phyloP scores from a whole-genome alignment of 1,140 invertebrate species.

The Drosophila mayri region DNA sequence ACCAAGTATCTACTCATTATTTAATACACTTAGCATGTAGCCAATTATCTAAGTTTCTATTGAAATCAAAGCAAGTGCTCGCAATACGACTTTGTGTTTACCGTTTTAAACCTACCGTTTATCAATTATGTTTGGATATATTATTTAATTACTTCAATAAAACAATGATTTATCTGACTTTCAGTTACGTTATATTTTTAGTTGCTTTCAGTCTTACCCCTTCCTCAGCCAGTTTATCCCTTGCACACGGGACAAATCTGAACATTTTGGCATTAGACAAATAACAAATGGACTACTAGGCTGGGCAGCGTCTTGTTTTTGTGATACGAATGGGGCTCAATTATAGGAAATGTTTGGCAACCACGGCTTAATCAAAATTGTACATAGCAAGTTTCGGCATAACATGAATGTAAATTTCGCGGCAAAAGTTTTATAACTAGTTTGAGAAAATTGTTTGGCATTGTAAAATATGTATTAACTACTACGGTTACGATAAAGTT shows the following conservation, averaged over 20 bases:
- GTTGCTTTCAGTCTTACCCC: conserved; percentile 7
- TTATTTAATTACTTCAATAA: conserved; percentile 75
- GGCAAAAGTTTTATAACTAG: conserved; percentile 79
- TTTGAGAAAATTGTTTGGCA: conserved; percentile 66
- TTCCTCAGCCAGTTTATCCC: conserved; percentile 2
- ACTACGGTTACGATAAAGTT: conserved; percentile 35
- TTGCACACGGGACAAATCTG: conserved; percentile 23
- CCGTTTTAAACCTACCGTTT: conserved; percentile 57
- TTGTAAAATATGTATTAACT: conserved; percentile 55
- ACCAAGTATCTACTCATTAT: conserved; percentile 65
- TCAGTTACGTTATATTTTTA: conserved; percentile 3
- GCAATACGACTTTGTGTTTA: conserved; percentile 70
- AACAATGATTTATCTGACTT: conserved; percentile 45
- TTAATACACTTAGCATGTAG: conserved; percentile 59
- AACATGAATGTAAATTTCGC: conserved; percentile 34
- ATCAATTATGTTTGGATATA: conserved; percentile 68
- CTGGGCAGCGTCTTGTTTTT: conserved; percentile 74
- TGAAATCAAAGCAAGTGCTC: conserved; percentile 46
- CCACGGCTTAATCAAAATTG: conserved; percentile 60
- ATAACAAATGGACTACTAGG: conserved; percentile 45
- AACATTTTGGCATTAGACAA: conserved; percentile 50
- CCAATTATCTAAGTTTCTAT: conserved; percentile 39
- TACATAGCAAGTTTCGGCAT: conserved; percentile 60
- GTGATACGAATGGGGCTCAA: conserved; percentile 67
- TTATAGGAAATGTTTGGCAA: conserved; percentile 59